Evolutionary conservation across 2,113 vertebrate genomes (phyloP).

Genomic region (Recurvirostra avosetta): DNA sequence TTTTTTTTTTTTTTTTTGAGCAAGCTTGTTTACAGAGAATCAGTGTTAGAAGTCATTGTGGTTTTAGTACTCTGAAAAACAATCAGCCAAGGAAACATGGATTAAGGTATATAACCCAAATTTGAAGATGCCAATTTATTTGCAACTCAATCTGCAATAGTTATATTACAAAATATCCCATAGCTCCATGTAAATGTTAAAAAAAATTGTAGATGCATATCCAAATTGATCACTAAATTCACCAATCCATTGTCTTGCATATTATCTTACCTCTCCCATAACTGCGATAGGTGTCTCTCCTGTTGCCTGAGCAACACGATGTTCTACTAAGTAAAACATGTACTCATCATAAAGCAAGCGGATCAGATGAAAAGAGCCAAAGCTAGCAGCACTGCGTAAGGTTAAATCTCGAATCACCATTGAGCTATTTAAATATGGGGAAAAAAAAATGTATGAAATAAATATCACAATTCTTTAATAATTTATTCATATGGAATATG

Average conservation of each 20-base stretch:
- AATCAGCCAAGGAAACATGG: background rate
- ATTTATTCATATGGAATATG: background rate
- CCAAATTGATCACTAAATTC: background rate
- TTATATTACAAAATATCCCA: background rate
- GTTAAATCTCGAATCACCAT: slow-evolving; percentile 87
- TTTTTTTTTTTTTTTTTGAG: background rate
- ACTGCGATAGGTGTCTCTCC: slow-evolving; percentile 85
- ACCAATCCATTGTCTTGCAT: background rate
- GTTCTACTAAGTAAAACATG: slow-evolving; percentile 86
- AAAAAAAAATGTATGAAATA: slow-evolving; percentile 22
- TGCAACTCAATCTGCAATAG: background rate
- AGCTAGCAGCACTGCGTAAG: slow-evolving; percentile 84
- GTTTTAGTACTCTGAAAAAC: background rate
- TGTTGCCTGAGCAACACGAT: slow-evolving; percentile 83
- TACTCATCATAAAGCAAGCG: slow-evolving; percentile 84
- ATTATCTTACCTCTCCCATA: slow-evolving; percentile 81
- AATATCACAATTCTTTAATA: background rate
- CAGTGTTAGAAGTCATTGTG: background rate
- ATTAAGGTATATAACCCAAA: background rate
- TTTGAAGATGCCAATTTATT: background rate
- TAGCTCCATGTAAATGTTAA: background rate
- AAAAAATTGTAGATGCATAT: background rate
- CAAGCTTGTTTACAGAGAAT: background rate
- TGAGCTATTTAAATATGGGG: slow-evolving; percentile 68
- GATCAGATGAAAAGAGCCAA: slow-evolving; percentile 86